Base-by-base conservation (phyloP, 2,888 invertebrate genomes). In the Apodemia duryi region DNA sequence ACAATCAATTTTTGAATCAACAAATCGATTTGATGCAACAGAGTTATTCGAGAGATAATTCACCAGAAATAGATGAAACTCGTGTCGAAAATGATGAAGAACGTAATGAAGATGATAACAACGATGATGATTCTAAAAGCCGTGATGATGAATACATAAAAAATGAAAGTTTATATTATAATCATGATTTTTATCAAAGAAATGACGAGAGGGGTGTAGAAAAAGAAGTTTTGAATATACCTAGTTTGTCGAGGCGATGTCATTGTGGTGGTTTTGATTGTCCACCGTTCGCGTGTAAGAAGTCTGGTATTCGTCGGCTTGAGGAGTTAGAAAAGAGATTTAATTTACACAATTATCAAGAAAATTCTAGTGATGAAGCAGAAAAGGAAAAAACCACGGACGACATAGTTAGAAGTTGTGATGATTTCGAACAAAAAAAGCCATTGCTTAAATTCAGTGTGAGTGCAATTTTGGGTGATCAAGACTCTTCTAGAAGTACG, bases 361-460 rank as follows among this genome's bases (percentile, higher is more conserved):
- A 91, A 65, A 83, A 84, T 63, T 88, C 87, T 1, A 88, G 86
- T 0, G 90, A 91, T 64, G 90, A 89, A 38, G 81, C 70, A 0
- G 86, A 81, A 0, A 71, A 70, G 32, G 79, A 76, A 35, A 83
- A 75, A 57, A 80, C 68, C 46, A 88, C 91, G 0, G 91, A 90
- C 13, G 91, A 92, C 1, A 74, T 90, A 72, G 89, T 91, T 52
- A 79, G 88, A 69, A 84, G 72, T 70, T 87, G 88, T 77, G 91
- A 91, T 21, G 86, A 89, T 41, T 86, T 80, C 67, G 86, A 87
- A 68, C 93, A 88, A 76, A 90, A 88, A 69, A 97, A 97, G 77
- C 97, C 97, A 29, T 94, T 96, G 79, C 93, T 97, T 76, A 97
- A 97, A 87, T 98, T 98, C 88, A 97, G 97, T 94, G 97, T 98